Percentiles rank a stretch among this genome's conserved stretches.
phyloP scores from a whole-genome alignment of 2,888 invertebrate species.

The Gibbula magus region DNA sequence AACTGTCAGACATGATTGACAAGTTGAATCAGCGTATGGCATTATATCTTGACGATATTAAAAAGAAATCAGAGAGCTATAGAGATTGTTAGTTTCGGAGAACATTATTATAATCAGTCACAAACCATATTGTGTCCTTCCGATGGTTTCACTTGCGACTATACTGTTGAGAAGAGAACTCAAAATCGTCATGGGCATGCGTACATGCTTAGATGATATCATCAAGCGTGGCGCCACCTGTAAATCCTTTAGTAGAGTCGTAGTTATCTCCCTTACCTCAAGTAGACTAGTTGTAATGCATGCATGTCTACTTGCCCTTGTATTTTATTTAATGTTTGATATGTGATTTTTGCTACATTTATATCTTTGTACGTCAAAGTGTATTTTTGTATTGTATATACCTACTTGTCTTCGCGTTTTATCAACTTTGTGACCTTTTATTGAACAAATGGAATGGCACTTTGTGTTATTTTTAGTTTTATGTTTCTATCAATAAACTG shows the following conservation, averaged over 20 bases:
- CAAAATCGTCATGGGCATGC: no score
- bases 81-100: slow-evolving; percentile 51
- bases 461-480: no score
- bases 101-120: neutral
- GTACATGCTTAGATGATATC: no score
- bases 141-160: no score
- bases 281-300: neutral
- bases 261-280: neutral
- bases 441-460: no score
- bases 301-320: neutral
- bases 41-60: slow-evolving; percentile 77
- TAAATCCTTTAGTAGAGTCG: no score
- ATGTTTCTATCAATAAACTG: no score
- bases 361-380: slow-evolving; percentile 12
- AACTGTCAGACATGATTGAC: slow-evolving; percentile 80
- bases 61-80: slow-evolving; percentile 60
- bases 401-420: neutral
- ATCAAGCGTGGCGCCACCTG: no score
- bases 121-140: no score
- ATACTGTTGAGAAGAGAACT: no score
- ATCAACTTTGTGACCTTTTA: neutral
- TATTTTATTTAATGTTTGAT: slow-evolving; percentile 7
- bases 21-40: slow-evolving; percentile 81
- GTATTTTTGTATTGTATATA: slow-evolving; percentile 24
- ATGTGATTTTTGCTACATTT: slow-evolving; percentile 12